phyloP scores from a whole-genome alignment of 1,140 invertebrate species.

The Amyelois transitella region DNA sequence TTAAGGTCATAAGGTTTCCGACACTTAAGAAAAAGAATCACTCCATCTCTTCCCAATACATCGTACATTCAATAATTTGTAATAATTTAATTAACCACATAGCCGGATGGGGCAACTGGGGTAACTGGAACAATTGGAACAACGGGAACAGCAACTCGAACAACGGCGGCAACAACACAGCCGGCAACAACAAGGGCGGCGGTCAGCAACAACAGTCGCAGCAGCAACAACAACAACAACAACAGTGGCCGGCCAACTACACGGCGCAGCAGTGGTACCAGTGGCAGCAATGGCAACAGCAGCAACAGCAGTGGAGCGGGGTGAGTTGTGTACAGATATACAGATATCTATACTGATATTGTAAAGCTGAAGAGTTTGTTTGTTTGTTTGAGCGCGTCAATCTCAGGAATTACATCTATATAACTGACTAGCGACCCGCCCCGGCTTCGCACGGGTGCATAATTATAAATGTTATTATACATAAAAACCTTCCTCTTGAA shows the following conservation, averaged over 20 bases:
- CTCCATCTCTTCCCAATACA: too few relatives aligned
- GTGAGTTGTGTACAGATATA: slow-evolving; percentile 23
- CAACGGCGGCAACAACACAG: not conserved
- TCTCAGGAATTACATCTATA: too few relatives aligned
- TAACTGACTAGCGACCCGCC: too few relatives aligned
- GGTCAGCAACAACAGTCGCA: slow-evolving; percentile 6
- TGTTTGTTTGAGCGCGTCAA: too few relatives aligned
- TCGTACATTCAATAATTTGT: too few relatives aligned
- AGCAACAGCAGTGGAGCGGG: slow-evolving; percentile 52
- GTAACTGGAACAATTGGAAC: slow-evolving; percentile 46
- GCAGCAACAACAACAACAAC: slow-evolving; percentile 8
- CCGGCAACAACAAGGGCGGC: slow-evolving; percentile 4
- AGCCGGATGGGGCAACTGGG: slow-evolving; percentile 51
- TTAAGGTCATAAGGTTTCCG: too few relatives aligned
- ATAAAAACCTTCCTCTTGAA: too few relatives aligned
- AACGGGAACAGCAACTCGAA: slow-evolving; percentile 10
- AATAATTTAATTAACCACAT: slow-evolving; percentile 9
- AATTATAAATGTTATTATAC: too few relatives aligned
- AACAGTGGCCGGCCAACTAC: slow-evolving; percentile 48
- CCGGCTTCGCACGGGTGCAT: too few relatives aligned
- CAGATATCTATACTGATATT: not conserved
- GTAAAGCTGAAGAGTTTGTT: too few relatives aligned
- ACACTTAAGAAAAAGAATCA: too few relatives aligned
- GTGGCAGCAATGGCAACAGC: slow-evolving; percentile 64
- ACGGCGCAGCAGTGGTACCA: slow-evolving; percentile 64